Evolutionary conservation across 2,797 vertebrate species (phyloP), one percentile per base, ranked within the genome.

Genomic region (Poeciliopsis turneri): DNA sequence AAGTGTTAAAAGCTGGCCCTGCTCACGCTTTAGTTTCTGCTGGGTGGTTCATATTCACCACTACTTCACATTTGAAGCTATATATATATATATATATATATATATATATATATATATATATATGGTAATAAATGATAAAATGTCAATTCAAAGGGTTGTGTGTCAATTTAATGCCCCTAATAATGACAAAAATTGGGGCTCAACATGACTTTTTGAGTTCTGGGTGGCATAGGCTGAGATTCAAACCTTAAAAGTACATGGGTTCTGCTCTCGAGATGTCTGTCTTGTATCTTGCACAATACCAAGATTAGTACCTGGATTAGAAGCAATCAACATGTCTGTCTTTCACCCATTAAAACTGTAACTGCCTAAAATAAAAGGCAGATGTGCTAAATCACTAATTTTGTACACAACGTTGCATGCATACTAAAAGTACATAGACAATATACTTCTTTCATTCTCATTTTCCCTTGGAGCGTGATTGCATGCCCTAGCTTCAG

Each of bases 401-500:
- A 79, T 79, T 90, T 78, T 83, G 89, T 81, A 79, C 78, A 77
- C 78, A 89, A 77, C 79, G 73, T 59, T 78, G 79, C 76, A 78
- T 25, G 79, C 71, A 87, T 47, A 86, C 77, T 82, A 77, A 89
- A 79, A 72, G 75, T 86, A 84, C 83, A 83, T 75, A 77, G 81
- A 84, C 82, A 88, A 89, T 90, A 69, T 77, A 61, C 86, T 79
- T 87, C 84, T 87, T 72, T 90, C 78, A 87, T 86, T 86, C 79
- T 83, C 85, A 36, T 80, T 79, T 78, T 68, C 83, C 78, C 68
- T 80, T 84, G 57, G 76, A 70, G 83, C 41, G 36, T 85, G 87
- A 83, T 89, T 86, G 85, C 86, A 84, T 86, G 88, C 86, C 74
- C 87, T 84, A 82, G 86, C 91, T 92, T 86, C 85, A 85, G 90